A percentile compares a stretch with the other conserved stretches of the same genome.
Conservation (phyloP, 2,113 vertebrate species). For the Phodopus roborovskii region DNA sequence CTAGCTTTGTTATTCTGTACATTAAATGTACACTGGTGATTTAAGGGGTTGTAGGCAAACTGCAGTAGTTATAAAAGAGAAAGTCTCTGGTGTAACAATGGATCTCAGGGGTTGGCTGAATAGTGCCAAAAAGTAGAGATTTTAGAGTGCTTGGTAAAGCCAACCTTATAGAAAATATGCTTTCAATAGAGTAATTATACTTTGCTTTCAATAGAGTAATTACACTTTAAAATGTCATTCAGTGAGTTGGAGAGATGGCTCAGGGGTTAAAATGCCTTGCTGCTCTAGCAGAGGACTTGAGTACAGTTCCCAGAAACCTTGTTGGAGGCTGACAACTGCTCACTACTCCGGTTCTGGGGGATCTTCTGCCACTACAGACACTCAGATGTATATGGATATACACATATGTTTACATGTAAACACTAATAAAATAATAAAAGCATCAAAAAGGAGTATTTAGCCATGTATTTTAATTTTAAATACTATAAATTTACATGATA, state of each 20-base stretch:
- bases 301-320: background rate
- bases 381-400: background rate
- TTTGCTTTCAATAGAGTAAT: background rate
- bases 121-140: background rate
- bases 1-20: constrained; percentile 22
- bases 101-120: background rate
- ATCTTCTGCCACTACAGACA: background rate
- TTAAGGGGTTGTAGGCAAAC: constrained; percentile 25
- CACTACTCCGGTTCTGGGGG: background rate
- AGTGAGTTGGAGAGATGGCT: background rate
- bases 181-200: constrained; percentile 27
- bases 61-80: background rate
- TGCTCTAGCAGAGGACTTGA: background rate
- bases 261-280: background rate
- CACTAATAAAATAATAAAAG: background rate
- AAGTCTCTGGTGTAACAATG: background rate
- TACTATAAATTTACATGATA: background rate
- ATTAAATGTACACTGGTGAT: background rate
- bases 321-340: background rate
- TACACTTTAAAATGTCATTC: background rate
- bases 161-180: background rate
- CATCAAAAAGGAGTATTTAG: background rate
- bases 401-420: background rate
- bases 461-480: constrained; percentile 1
- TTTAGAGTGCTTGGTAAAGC: background rate